Evolutionary conservation across 2,888 invertebrate genomes (phyloP).

Genomic region (Caenorhabditis sulstoni): DNA sequence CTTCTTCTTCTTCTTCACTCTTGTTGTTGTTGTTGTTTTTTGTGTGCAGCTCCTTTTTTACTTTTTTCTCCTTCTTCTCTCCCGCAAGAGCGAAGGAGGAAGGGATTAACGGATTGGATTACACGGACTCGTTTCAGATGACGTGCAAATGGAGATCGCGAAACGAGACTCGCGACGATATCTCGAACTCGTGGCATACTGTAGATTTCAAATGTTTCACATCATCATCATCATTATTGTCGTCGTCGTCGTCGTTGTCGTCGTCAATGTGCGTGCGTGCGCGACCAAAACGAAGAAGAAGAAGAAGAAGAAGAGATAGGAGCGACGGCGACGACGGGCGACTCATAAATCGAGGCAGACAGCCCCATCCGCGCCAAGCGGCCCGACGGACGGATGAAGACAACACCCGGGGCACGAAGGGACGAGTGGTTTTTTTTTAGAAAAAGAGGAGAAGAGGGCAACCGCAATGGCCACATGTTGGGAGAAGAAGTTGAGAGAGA

Average conservation of each 20-base stretch:
- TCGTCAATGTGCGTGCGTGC: slow-evolving; percentile 30
- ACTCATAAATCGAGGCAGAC: slow-evolving; percentile 56
- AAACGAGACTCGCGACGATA: neutral
- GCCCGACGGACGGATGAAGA: slow-evolving; percentile 44
- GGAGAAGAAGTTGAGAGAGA: slow-evolving; percentile 1
- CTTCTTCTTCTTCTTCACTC: slow-evolving; percentile 14
- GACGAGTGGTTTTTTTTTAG: slow-evolving; percentile 43
- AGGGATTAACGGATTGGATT: neutral
- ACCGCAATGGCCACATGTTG: slow-evolving; percentile 47
- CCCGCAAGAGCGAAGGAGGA: neutral
- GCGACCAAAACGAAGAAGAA: slow-evolving; percentile 32
- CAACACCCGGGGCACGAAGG: slow-evolving; percentile 51
- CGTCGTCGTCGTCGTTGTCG: slow-evolving; percentile 25
- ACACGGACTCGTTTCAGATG: neutral
- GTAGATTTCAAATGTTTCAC: slow-evolving; percentile 38
- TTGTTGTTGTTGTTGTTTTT: slow-evolving; percentile 30
- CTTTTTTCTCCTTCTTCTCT: slow-evolving; percentile 15
- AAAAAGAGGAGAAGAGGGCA: slow-evolving; percentile 29
- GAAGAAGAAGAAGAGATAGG: slow-evolving; percentile 25
- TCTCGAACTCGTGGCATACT: too few species aligned
- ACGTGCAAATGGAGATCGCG: neutral
- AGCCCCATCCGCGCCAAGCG: slow-evolving; percentile 54
- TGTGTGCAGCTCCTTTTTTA: slow-evolving; percentile 16
- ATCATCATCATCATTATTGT: slow-evolving; percentile 35
- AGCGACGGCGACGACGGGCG: slow-evolving; percentile 43